phyloP scores from a whole-genome alignment of 2,113 vertebrate genomes.

The Sigmodon hispidus region DNA sequence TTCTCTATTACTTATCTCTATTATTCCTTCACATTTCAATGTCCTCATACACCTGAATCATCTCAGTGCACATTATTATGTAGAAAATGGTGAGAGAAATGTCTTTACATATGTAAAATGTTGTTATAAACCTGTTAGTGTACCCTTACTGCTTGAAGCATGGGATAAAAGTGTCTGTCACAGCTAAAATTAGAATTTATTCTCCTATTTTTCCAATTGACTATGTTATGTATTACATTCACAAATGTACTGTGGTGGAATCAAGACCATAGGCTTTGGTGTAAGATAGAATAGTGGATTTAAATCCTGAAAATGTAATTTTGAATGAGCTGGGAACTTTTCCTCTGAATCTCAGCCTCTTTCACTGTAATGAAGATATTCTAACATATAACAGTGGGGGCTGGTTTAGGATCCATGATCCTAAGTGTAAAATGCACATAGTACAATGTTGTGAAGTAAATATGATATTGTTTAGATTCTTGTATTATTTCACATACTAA shows the following conservation, averaged over 20 bases:
- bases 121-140: not conserved
- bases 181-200: not conserved
- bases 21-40: not conserved
- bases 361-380: not conserved
- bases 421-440: not conserved
- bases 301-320: not conserved
- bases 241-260: not conserved
- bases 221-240: not conserved
- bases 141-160: not conserved
- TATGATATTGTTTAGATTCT: not conserved
- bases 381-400: not conserved
- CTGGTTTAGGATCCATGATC: too few relatives aligned
- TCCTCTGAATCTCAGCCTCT: not conserved
- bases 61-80: not conserved
- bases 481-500: not conserved
- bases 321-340: not conserved
- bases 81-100: not conserved
- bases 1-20: not conserved
- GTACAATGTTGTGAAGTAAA: not conserved
- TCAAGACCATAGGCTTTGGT: not conserved
- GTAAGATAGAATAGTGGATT: not conserved
- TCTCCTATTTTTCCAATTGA: not conserved
- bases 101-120: not conserved
- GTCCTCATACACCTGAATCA: not conserved
- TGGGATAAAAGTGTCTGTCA: not conserved